Base-by-base conservation (phyloP, 1,140 invertebrate genomes). In the Cydia splendana region DNA sequence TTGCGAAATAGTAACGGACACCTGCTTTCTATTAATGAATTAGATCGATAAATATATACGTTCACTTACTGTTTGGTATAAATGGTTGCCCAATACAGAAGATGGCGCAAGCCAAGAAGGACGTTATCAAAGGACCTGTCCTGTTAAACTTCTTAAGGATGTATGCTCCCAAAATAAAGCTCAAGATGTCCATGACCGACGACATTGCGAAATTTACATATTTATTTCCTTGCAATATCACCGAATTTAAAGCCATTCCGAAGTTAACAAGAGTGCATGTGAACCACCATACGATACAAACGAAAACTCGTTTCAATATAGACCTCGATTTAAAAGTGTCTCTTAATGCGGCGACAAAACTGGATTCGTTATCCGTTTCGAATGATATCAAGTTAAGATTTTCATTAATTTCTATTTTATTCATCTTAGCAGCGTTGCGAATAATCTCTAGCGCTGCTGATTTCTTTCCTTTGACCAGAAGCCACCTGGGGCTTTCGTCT, bases 261-360 rank as follows among this genome's bases (percentile, higher is more conserved):
- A 97, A 98, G 82, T 96, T 97, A 1, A 97, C 95, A 79, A 97
- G 95, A 0, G 95, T 95, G 75, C 95, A 95, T 0, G 95, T 95
- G 1, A 94, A 94, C 96, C 95, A 97, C 92, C 95, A 96, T 78
- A 96, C 94, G 13, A 95, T 94, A 76, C 96, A 95, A 13, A 95
- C 95, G 0, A 95, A 85, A 30, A 88, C 86, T 76, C 89, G 79
- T 42, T 79, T 79, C 10, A 88, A 79, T 34, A 92, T 75, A 6
- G 78, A 77, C 24, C 75, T 84, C 1, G 90, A 92, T 12, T 75
- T 77, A 65, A 92, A 87, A 6, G 89, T 92, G 7, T 78, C 77
- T 74, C 79, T 81, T 20, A 92, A 45, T 6, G 87, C 48, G 9
- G 82, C 48, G 5, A 74, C 20, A 7, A 85, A 86, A 10, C 71